Evolutionary conservation across 2,113 vertebrate species (phyloP), one percentile per base, ranked within the genome.

Genomic region (Bathybates hornii): DNA sequence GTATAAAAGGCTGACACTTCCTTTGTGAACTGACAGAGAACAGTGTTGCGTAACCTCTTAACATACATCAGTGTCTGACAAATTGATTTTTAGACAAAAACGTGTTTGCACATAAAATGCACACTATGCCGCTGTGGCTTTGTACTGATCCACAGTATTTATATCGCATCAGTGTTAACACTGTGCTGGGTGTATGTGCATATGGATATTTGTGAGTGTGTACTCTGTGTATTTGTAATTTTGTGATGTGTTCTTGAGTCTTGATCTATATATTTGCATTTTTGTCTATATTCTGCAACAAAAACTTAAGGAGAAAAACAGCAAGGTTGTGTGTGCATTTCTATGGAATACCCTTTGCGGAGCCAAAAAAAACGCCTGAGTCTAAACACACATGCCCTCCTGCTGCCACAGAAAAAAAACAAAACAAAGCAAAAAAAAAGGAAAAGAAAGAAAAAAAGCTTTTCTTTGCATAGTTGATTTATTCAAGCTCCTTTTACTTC

Each of bases 91-190:
- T 61, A 68, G 50, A 86, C 32, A 73, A 82, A 86, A 89, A 90
- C 87, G 88, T 94, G 93, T 93, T 94, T 91, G 91, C 82, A 93
- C 92, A 94, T 94, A 87, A 94, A 89, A 88, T 71, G 92, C 81
- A 81, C 6, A 71, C 48, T 19, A 81, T 43, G 56, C 85, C 6
- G 86, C 27, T 43, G 59, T 52, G 71, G 81, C 82, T 88, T 86
- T 86, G 29, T 10, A 54, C 89, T 93, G 93, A 95, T 93, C 91
- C 87, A 6, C 14, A 11, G 92, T 93, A 94, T 94, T 94, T 93
- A 86, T 68, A 14, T 80, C 2, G 27, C 80, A 82, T 91, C 82
- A 50, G 4, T 61, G 50, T 71, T 83, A 88, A 90, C 80, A 56
- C 53, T 45, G 27, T 2, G 52, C 80, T 24, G 29, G 24, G 45